phyloP scores from a whole-genome alignment of 2,888 invertebrate species.

The Didymodactylos carnosus region DNA sequence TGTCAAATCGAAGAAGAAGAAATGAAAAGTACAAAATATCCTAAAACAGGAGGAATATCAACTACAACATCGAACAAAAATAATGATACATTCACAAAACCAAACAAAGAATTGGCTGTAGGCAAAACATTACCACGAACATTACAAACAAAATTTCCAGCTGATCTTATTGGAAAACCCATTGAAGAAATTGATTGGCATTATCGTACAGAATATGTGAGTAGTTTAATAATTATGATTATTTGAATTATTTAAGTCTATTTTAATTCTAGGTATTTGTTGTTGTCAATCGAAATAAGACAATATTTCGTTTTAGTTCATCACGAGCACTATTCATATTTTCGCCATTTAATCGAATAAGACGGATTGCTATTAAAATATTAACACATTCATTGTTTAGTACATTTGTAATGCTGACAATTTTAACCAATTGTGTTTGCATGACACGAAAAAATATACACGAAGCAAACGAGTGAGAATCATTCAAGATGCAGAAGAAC shows the following conservation, averaged over 20 bases:
- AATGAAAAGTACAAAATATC: neutral
- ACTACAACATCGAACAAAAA: no score
- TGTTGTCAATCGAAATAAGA: slow-evolving; percentile 92
- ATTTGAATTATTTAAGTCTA: neutral
- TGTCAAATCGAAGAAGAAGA: neutral
- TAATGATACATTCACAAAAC: no score
- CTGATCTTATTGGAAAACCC: slow-evolving; percentile 70
- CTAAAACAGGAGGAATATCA: neutral
- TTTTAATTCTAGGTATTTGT: slow-evolving; percentile 65
- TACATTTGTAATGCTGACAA: slow-evolving; percentile 90
- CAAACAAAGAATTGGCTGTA: neutral
- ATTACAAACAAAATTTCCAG: neutral
- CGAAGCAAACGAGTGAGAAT: slow-evolving; percentile 90
- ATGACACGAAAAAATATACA: slow-evolving; percentile 60
- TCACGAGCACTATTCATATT: slow-evolving; percentile 82
- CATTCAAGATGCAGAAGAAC: no score
- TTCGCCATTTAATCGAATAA: slow-evolving; percentile 88
- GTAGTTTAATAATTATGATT: slow-evolving; percentile 22
- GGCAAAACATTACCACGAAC: neutral
- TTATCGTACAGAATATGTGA: slow-evolving; percentile 81
- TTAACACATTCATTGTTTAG: slow-evolving; percentile 92
- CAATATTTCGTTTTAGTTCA: slow-evolving; percentile 96
- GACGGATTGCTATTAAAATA: slow-evolving; percentile 90
- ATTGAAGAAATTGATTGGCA: slow-evolving; percentile 92
- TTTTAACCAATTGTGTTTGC: slow-evolving; percentile 92